phyloP scores from a whole-genome alignment of 2,113 vertebrate species.

The Hipposideros armiger region DNA sequence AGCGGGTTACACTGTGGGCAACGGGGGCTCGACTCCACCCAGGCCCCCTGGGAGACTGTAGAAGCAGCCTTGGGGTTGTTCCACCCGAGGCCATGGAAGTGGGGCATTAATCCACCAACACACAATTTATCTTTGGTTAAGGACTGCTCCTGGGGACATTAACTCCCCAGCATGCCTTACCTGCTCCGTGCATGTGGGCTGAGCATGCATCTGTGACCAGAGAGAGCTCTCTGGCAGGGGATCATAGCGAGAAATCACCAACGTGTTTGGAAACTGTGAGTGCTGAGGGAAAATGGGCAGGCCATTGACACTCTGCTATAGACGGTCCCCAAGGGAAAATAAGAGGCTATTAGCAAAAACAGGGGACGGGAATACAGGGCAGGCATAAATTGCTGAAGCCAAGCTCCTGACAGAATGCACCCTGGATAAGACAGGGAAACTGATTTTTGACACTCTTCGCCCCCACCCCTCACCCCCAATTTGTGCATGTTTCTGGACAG shows the following conservation, averaged over 20 bases:
- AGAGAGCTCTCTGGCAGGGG: background rate
- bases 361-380: background rate
- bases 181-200: background rate
- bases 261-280: background rate
- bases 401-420: background rate
- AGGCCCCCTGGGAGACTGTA: background rate
- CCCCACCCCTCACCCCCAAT: background rate
- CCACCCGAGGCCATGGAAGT: background rate
- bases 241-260: background rate
- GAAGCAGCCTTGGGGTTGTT: background rate
- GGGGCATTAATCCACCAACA: background rate
- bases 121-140: background rate
- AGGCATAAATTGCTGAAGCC: background rate
- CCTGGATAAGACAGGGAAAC: background rate
- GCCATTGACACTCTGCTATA: background rate
- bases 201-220: background rate
- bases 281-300: background rate
- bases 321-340: background rate
- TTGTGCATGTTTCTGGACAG: background rate
- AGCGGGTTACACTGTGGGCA: background rate
- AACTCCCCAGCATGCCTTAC: rapidly evolving
- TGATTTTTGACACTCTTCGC: background rate
- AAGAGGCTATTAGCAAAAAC: background rate
- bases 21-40: rapidly evolving
- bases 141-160: too few species aligned